Evolutionary conservation across 2,797 vertebrate species (phyloP), one percentile per base, ranked within the genome.

Genomic region (Carcharodon carcharias): DNA sequence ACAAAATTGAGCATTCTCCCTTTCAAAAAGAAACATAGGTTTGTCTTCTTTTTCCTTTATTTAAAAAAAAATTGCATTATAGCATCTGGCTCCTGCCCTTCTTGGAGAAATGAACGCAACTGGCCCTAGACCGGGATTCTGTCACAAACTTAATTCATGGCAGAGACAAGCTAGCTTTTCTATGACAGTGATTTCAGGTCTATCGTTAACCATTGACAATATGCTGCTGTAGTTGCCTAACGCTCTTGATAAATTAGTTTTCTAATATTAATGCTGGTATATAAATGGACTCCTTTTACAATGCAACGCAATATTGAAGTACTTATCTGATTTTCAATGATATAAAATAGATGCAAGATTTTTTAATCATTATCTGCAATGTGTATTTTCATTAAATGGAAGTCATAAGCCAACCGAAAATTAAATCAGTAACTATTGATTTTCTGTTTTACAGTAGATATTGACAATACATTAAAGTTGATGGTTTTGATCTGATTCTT

Each of bases 381-480:
- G 91, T 67, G 63, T 26, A 63, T 45, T 93, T 67, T 65, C 91
- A 93, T 67, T 93, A 65, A 93, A 65, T 93, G 65, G 21, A 93
- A 93, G 40, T 67, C 91, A 67, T 93, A 93, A 93, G 7, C 61
- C n/a, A 67, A 67, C 26, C 45, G n/a, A 67, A 93, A 67, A 93
- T 93, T 93, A 67, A 67, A 93, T 93, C 91, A 67, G 91, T 67
- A 45, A 12, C 0, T 85, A 67, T 26, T n/a, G 91, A 67, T 93
- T 93, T 93, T 67, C n/a, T 67, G 91, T 28, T 67, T 93, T 65
- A 21, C 56, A 45, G 61, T 67, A 67, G n/a, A 93, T 93, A 93
- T 93, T 50, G 61, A 67, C 7, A 26, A 93, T 67, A 8, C 63
- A 67, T 67, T 26, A 67, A 67, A 26, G 4, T 23, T 11, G 4